Percentiles rank a stretch among this genome's conserved stretches.
Evolutionary conservation across 92 coral and sea anemone species (phyloP).

Genomic region (Phenganax subtilis): DNA sequence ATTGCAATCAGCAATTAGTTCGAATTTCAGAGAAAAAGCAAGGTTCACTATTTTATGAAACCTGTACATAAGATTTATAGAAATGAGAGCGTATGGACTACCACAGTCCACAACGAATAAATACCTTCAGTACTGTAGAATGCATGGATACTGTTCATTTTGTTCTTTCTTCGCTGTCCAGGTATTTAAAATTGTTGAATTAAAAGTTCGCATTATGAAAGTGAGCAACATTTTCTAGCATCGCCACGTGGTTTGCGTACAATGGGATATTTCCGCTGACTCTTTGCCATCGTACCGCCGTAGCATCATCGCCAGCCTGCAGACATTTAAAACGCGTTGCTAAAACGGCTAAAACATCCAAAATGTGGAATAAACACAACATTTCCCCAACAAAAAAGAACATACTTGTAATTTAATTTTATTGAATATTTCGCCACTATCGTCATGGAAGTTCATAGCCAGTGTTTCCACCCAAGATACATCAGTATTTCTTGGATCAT

Average conservation of each 20-base stretch:
- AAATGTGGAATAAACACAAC: background rate
- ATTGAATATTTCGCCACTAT: constrained; percentile 82
- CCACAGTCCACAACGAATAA: no score
- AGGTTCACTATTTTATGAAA: no score
- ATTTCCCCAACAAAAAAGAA: background rate
- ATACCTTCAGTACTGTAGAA: no score
- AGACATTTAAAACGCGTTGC: constrained; percentile 1
- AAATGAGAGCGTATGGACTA: no score
- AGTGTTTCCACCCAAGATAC: constrained; percentile 97
- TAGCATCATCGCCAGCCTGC: constrained; percentile 99
- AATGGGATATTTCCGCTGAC: constrained; percentile 98
- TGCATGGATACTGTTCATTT: no score
- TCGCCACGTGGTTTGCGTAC: constrained; percentile 91
- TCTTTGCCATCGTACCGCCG: constrained; percentile 98
- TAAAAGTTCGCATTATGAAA: constrained; percentile 86
- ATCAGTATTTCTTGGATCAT: constrained; percentile 96
- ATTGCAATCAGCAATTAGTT: no score
- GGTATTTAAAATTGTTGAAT: background rate
- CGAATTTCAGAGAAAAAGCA: no score
- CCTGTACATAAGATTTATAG: no score
- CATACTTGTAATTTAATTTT: constrained; percentile 79
- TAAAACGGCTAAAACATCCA: background rate
- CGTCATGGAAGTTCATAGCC: constrained; percentile 94
- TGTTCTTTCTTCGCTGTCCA: background rate
- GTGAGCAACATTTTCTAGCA: constrained; percentile 85